Percentiles rank a stretch among this genome's conserved stretches.
phyloP scores from a whole-genome alignment of 2,888 invertebrate genomes.

The Eristalis arbustorum region DNA sequence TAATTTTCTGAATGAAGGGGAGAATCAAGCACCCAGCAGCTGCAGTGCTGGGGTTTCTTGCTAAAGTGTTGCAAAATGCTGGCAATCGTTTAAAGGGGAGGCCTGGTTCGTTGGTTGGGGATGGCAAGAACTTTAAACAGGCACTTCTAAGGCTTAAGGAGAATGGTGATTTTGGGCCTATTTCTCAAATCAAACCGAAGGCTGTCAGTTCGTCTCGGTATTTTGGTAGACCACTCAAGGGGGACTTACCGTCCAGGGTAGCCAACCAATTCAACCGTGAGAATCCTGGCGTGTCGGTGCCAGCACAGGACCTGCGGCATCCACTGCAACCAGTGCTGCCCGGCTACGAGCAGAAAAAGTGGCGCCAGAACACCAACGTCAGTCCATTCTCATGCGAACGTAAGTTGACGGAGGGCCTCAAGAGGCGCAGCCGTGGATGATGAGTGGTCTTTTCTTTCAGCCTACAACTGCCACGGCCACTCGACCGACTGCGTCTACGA shows the following conservation, averaged over 20 bases:
- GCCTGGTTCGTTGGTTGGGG: no score
- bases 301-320: conserved; percentile 98
- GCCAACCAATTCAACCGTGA: no score
- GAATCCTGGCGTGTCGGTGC: conserved; percentile 92
- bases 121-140: no score
- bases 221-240: no score
- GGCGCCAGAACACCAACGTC: conserved; percentile 93
- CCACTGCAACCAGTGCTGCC: conserved; percentile 96
- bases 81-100: not conserved
- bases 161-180: no score
- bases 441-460: conserved; percentile 82
- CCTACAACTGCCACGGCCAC: conserved; percentile 98
- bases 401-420: conserved; percentile 81
- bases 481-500: conserved; percentile 93
- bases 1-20: not conserved
- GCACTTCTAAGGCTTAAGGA: no score
- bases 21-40: not conserved
- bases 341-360: conserved; percentile 96
- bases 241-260: no score
- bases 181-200: no score
- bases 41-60: not conserved
- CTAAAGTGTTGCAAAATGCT: not conserved
- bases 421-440: not conserved
- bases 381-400: conserved; percentile 97
- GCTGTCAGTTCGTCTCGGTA: no score